Conservation (phyloP, 2,113 vertebrate genomes). For the Dipodomys merriami region DNA sequence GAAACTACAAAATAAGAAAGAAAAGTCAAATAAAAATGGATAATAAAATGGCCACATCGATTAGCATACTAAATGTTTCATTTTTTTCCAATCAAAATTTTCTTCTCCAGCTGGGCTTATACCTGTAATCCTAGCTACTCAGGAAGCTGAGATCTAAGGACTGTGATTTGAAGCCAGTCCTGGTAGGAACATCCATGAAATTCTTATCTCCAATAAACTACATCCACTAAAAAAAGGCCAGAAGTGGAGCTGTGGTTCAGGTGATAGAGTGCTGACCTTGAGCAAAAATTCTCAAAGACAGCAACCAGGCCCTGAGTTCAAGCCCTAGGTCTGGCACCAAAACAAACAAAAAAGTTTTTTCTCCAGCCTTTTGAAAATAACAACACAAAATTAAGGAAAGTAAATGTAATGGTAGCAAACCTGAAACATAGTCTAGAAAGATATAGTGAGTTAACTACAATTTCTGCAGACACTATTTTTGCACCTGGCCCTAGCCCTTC, state of each 20-base stretch:
- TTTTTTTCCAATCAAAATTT: slow-evolving; percentile 14
- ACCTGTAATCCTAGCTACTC: too few species aligned
- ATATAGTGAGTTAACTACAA: not conserved
- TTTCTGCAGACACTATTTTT: not conserved
- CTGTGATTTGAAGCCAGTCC: too few species aligned
- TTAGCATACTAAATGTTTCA: not conserved
- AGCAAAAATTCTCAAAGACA: too few species aligned
- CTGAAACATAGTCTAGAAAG: not conserved
- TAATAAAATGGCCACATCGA: slow-evolving; percentile 1
- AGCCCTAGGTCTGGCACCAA: too few species aligned
- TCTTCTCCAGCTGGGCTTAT: not conserved
- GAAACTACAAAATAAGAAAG: slow-evolving; percentile 26
- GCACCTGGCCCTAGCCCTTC: not conserved
- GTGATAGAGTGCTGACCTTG: too few species aligned
- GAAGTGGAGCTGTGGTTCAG: too few species aligned
- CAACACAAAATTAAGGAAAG: not conserved
- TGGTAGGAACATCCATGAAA: too few species aligned
- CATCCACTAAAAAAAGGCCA: too few species aligned
- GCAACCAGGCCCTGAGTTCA: too few species aligned
- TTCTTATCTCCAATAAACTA: too few species aligned
- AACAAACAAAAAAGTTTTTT: too few species aligned
- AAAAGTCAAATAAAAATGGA: slow-evolving; percentile 3
- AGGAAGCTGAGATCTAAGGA: too few species aligned
- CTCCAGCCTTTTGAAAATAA: slow-evolving; percentile 5
- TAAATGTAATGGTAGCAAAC: not conserved